Evolutionary conservation across 2,113 vertebrate genomes (phyloP).

Genomic region (Boleophthalmus pectinirostris): DNA sequence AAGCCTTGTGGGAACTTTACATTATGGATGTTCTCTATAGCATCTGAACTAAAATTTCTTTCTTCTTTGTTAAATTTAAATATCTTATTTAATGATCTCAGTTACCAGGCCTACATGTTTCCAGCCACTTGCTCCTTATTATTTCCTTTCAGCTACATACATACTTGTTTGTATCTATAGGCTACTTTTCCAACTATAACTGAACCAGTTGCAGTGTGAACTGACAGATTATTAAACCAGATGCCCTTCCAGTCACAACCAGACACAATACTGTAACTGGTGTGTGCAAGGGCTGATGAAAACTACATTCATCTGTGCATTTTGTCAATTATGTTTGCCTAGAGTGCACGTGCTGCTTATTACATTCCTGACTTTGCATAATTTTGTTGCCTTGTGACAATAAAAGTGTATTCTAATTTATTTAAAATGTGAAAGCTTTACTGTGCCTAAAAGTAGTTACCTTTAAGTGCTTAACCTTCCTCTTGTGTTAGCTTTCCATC

Average conservation of each 20-base stretch:
- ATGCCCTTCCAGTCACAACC: too few relatives aligned
- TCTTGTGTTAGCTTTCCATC: too few relatives aligned
- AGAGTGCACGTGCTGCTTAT: neutral
- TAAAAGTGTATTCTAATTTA: neutral
- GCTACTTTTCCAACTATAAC: too few relatives aligned
- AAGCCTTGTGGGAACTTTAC: slow-evolving; percentile 45
- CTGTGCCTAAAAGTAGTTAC: neutral
- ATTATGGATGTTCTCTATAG: slow-evolving; percentile 44
- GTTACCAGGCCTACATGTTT: too few relatives aligned
- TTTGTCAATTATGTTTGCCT: neutral
- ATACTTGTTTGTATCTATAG: too few relatives aligned
- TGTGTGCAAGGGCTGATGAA: too few relatives aligned
- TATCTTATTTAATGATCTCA: neutral
- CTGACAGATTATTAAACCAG: too few relatives aligned
- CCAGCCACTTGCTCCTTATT: too few relatives aligned
- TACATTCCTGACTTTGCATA: neutral
- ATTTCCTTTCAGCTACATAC: too few relatives aligned
- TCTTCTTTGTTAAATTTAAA: slow-evolving; percentile 29
- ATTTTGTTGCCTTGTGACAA: neutral
- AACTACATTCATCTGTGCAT: neutral
- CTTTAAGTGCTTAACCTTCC: slow-evolving; percentile 54
- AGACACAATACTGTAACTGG: too few relatives aligned
- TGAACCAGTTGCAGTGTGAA: too few relatives aligned
- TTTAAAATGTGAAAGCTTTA: neutral
- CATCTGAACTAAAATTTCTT: neutral